Conservation (phyloP, 2,797 vertebrate species). For the Pteronotus mesoamericanus region DNA sequence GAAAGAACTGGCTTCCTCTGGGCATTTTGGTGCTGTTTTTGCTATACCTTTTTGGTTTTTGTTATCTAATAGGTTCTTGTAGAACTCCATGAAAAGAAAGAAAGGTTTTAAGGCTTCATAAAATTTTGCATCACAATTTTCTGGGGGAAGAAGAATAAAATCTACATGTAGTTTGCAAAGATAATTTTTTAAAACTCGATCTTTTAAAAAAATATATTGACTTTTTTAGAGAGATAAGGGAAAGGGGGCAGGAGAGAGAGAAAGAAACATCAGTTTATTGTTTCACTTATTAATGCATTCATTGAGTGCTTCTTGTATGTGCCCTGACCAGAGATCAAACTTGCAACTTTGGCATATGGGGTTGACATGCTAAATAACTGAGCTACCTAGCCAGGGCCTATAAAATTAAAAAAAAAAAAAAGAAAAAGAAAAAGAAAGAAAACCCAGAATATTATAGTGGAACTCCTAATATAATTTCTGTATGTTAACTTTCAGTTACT, state of each 20-base stretch:
- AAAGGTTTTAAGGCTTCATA: not conserved
- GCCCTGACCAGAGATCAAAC: not conserved
- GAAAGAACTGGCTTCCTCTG: not conserved
- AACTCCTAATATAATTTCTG: not conserved
- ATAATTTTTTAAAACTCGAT: not conserved
- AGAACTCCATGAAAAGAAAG: not conserved
- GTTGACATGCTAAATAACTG: not conserved
- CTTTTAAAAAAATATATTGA: not conserved
- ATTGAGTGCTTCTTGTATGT: not conserved
- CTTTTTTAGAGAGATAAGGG: not conserved
- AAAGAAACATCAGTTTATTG: not conserved
- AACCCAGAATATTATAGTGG: not conserved
- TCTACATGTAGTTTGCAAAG: not conserved
- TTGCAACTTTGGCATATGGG: not conserved
- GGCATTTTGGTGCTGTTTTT: not conserved
- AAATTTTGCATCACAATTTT: not conserved
- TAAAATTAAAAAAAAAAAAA: not conserved
- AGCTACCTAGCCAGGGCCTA: not conserved
- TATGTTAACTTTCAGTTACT: not conserved
- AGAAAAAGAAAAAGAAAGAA: not conserved
- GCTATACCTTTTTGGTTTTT: not conserved
- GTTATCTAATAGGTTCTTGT: not conserved
- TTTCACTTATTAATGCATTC: not conserved
- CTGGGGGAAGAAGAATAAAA: not conserved
- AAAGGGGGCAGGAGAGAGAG: not conserved